Conservation (phyloP, 2,888 invertebrate genomes). For the Eristalis intricaria region DNA sequence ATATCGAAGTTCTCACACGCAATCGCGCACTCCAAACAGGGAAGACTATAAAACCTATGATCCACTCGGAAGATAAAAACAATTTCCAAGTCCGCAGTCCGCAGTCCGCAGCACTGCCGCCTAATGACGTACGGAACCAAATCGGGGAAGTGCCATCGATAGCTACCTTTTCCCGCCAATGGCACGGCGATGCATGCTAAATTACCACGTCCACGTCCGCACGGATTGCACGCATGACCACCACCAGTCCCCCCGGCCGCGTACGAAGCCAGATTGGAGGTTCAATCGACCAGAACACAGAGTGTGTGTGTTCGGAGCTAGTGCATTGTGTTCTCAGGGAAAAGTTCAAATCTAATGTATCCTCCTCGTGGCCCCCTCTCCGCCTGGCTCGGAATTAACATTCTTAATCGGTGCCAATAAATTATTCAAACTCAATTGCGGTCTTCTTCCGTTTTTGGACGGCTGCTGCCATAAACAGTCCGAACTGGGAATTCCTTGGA, state of each 20-base stretch:
- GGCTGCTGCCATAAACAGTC: constrained; percentile 49
- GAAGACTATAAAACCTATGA: constrained; percentile 32
- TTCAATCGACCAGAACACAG: constrained; percentile 49
- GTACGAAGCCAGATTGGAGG: neutral
- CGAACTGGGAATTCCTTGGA: constrained; percentile 59
- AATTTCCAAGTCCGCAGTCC: constrained; percentile 45
- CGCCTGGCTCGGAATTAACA: constrained; percentile 45
- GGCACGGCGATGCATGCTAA: constrained; percentile 58
- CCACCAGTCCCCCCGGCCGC: neutral
- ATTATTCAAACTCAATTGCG: constrained; percentile 72
- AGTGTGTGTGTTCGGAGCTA: neutral
- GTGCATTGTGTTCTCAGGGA: constrained; percentile 40
- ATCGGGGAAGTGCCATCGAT: constrained; percentile 70
- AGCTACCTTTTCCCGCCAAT: constrained; percentile 55
- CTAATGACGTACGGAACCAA: constrained; percentile 68
- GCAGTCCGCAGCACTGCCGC: constrained; percentile 20
- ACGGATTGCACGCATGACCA: constrained; percentile 60
- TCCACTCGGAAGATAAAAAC: constrained; percentile 23
- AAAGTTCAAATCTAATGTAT: constrained; percentile 57
- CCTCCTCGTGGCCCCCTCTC: neutral
- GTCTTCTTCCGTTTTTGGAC: constrained; percentile 72
- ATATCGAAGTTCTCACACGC: constrained; percentile 47
- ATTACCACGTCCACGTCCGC: constrained; percentile 38
- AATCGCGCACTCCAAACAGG: constrained; percentile 34
- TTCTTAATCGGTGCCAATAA: constrained; percentile 64